Evolutionary conservation across 2,797 vertebrate species (phyloP).

Genomic region (Limnodromus scolopaceus): DNA sequence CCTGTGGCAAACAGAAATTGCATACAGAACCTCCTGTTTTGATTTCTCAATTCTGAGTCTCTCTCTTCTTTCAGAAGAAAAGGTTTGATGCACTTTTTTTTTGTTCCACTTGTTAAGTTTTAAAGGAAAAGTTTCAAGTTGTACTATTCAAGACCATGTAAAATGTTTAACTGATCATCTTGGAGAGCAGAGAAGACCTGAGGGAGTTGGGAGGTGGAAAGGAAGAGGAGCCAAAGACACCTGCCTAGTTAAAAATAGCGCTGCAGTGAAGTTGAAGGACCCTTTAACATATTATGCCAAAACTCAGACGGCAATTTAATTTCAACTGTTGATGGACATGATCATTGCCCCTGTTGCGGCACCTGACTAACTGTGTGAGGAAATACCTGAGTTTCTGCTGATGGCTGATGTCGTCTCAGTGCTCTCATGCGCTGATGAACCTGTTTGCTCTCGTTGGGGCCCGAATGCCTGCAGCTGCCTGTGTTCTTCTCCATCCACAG

Average conservation of each 20-base stretch:
- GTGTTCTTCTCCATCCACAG: neutral
- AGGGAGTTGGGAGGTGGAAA: neutral
- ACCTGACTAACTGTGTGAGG: neutral
- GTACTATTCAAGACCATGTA: neutral
- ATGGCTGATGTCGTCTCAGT: neutral
- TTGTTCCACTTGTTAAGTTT: neutral
- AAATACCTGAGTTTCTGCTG: neutral
- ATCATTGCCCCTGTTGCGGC: neutral
- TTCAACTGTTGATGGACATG: neutral
- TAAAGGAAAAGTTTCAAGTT: neutral
- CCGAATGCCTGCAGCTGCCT: fast-evolving
- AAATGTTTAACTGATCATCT: neutral
- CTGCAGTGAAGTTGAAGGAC: neutral
- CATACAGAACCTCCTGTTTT: neutral
- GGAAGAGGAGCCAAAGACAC: neutral
- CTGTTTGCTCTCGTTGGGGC: neutral
- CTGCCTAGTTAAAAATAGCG: neutral
- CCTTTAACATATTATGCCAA: neutral
- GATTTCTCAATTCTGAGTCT: neutral
- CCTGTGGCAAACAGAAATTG: constrained; percentile 2
- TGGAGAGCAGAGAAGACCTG: neutral
- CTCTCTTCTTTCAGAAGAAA: neutral
- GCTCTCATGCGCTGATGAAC: neutral
- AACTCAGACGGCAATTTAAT: neutral
- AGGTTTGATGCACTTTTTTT: neutral